Conservation (phyloP, 2,797 vertebrate genomes). For the Notolabrus celidotus region DNA sequence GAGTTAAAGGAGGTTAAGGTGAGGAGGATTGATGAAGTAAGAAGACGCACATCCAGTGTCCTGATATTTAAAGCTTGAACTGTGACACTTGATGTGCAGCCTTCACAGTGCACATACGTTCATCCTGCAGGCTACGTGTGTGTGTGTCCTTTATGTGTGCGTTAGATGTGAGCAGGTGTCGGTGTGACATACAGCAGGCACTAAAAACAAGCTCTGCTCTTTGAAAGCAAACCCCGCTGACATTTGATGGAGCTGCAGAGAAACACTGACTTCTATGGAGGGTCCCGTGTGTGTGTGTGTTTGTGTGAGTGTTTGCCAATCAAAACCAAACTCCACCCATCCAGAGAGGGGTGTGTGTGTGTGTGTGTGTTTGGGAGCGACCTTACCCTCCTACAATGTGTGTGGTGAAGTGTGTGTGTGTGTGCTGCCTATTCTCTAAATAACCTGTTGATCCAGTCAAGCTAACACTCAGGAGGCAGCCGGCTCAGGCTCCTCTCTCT, state of each 20-base stretch:
- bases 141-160: conserved; percentile 8
- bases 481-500: neutral
- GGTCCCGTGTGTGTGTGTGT: conserved; percentile 22
- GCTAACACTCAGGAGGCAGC: conserved; percentile 46
- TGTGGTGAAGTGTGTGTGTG: conserved; percentile 37
- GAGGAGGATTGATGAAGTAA: no score
- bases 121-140: neutral
- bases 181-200: neutral
- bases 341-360: conserved; percentile 60
- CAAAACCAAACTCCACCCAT: conserved; percentile 71
- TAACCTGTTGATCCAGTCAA: conserved; percentile 82
- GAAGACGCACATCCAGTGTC: neutral
- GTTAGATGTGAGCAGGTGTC: conserved; percentile 18
- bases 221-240: conserved; percentile 66
- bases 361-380: conserved; percentile 22
- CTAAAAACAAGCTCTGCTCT: conserved; percentile 24
- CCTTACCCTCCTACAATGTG: conserved; percentile 20
- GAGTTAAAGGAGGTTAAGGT: no score
- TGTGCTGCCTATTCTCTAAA: conserved; percentile 72
- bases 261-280: conserved; percentile 13
- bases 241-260: conserved; percentile 57
- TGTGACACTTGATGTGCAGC: neutral
- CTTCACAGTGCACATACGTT: neutral
- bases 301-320: conserved; percentile 47
- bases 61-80: neutral